Base-by-base conservation (phyloP, 2,888 invertebrate genomes). In the Tillus elongatus region DNA sequence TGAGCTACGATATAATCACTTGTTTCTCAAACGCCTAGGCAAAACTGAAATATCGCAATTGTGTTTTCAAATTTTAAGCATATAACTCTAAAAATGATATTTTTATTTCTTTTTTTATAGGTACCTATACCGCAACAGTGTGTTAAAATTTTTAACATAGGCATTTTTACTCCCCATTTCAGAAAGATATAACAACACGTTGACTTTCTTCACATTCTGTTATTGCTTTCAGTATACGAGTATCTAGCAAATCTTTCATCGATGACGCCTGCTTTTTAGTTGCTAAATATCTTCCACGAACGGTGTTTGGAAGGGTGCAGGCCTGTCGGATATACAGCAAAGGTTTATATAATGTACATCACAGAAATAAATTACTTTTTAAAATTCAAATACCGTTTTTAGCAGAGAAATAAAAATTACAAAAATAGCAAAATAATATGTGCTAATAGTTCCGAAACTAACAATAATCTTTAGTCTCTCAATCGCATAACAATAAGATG, bases 271-370 rank as follows among this genome's bases (percentile, higher is more conserved):
- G 71, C 56, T 73, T 72, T 49, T 55, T 67, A 4, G 71, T 60
- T 1, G 70, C 64, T 36, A 73, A 53, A 53, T 74, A 72, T 34
- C 69, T 66, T 4, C 73, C 72, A 42, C 70, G 61, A 2, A 72
- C 71, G 36, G 75, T 70, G 56, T 77, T 76, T 1, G 83, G 82
- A 57, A 82, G 77, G 8, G 76, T 75, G 55, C 84, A 84, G 1
- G 79, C 79, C 61, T 82, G 80, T 1, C 84, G 70, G 38, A 86
- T 63, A 35, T 72, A 69, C 34, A 77, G 58, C 38, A 86, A 64
- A 0, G 84, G 84, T 30, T 71, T 73, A 51, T 12, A 58, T 59
- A 28, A 47, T 13, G 6, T 8, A 19, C n/a, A n/a, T 19, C 6
- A 8, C 24, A n/a, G n/a, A n/a, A n/a, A n/a, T n/a, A n/a, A n/a